These are phyloP conservation scores for Tipula confusa DNA, from an alignment of 2,888 invertebrate genomes.

Conservation along the genomic window DNA sequence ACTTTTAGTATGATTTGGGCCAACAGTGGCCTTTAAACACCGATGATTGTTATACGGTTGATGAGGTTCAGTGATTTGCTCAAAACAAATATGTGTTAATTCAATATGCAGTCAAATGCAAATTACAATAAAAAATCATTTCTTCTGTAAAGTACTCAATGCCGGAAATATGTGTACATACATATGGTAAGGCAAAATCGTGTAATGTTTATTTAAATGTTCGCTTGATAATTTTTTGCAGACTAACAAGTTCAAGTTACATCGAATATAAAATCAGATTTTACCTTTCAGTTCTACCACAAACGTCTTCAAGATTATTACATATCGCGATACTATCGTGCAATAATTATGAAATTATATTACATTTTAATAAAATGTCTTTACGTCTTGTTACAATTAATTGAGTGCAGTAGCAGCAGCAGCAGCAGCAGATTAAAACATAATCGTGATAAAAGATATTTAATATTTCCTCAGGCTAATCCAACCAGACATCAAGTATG, in stretches of 20 bases:
- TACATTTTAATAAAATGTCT: background rate
- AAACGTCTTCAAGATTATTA: background rate
- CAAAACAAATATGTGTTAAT: background rate
- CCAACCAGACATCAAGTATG: conserved; percentile 41
- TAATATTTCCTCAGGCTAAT: conserved; percentile 46
- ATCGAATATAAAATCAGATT: background rate
- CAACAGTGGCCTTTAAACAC: too few species aligned
- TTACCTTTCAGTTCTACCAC: background rate
- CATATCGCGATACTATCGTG: background rate
- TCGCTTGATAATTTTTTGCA: too few species aligned
- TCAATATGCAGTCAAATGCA: background rate
- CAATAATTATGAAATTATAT: background rate
- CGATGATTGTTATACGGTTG: background rate
- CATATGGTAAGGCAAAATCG: background rate
- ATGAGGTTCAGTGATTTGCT: background rate
- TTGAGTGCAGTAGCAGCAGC: background rate
- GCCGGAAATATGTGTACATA: background rate
- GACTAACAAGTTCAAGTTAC: background rate
- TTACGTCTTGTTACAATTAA: background rate
- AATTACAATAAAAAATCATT: background rate
- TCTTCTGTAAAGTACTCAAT: background rate
- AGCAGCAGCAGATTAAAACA: background rate
- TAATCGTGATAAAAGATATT: conserved; percentile 35
- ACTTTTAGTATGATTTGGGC: too few species aligned
- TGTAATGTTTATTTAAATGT: background rate